These are phyloP conservation scores for Tetanocera ferruginea DNA, from an alignment of 2,888 invertebrate genomes.

Conservation along the genomic window DNA sequence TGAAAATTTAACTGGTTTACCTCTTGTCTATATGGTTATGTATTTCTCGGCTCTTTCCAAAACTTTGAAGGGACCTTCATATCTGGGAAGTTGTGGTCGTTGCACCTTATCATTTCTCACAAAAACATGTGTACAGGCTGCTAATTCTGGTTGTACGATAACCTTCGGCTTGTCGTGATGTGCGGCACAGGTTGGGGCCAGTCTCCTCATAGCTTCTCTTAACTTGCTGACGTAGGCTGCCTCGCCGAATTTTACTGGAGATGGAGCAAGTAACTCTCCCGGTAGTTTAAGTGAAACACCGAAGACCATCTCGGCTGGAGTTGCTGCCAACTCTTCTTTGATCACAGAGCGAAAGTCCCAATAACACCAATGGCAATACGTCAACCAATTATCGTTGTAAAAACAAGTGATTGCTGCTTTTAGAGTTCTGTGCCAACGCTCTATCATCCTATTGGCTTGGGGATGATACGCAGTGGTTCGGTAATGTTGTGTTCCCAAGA, in stretches of 20 bases:
- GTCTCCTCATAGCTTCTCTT: background rate
- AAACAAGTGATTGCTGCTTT: slow-evolving; percentile 40
- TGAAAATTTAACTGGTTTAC: background rate
- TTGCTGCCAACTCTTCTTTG: slow-evolving; percentile 41
- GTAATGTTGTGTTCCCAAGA: slow-evolving; percentile 39
- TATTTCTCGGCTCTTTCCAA: background rate
- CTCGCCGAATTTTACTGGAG: background rate
- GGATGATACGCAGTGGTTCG: slow-evolving; percentile 41
- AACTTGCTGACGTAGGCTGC: background rate
- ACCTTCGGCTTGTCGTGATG: too few relatives aligned
- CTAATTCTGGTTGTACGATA: too few relatives aligned
- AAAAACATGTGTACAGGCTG: too few relatives aligned
- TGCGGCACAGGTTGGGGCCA: background rate
- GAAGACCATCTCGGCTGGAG: slow-evolving; percentile 39
- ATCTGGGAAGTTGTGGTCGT: slow-evolving; percentile 11
- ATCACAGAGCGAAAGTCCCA: slow-evolving; percentile 38
- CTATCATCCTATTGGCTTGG: slow-evolving; percentile 32
- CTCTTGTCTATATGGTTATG: slow-evolving; percentile 5
- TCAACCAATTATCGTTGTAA: too few relatives aligned
- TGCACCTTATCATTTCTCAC: slow-evolving; percentile 18
- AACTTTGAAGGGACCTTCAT: slow-evolving; percentile 32
- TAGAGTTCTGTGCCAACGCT: slow-evolving; percentile 39
- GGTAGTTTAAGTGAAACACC: slow-evolving; percentile 35
- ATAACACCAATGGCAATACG: slow-evolving; percentile 35
- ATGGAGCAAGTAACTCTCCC: slow-evolving; percentile 37